These are phyloP conservation scores for Ceraclea dissimilis DNA, from an alignment of 2,888 invertebrate species.

Conservation along the genomic window DNA sequence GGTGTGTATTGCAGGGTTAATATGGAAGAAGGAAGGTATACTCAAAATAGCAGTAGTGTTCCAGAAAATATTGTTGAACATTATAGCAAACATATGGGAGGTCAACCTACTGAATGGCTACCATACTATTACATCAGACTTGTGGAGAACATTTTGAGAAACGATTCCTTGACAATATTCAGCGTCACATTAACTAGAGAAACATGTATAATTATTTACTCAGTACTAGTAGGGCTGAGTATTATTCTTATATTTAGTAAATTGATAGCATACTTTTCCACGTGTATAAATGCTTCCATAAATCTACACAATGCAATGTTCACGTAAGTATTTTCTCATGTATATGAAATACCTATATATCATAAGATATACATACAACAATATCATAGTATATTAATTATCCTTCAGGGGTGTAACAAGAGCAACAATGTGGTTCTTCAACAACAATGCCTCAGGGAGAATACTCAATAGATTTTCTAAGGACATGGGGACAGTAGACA, in stretches of 20 bases:
- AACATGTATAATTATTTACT: slow-evolving; percentile 2
- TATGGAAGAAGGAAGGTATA: slow-evolving; percentile 38
- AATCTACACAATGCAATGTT: slow-evolving; percentile 8
- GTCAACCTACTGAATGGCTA: background rate
- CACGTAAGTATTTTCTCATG: background rate
- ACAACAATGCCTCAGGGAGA: slow-evolving; percentile 59
- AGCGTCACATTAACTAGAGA: background rate
- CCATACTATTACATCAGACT: background rate
- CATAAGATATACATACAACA: no score
- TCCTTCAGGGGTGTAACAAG: slow-evolving; percentile 53
- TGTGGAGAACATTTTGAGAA: no score
- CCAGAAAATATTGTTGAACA: background rate
- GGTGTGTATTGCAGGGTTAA: slow-evolving; percentile 45
- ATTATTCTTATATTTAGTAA: background rate
- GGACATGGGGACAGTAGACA: slow-evolving; percentile 56
- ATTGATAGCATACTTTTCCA: background rate
- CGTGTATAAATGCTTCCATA: background rate
- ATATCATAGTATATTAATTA: background rate
- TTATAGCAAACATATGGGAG: background rate
- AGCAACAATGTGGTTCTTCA: slow-evolving; percentile 70
- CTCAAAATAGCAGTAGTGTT: background rate
- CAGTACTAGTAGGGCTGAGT: background rate
- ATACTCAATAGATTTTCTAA: slow-evolving; percentile 61
- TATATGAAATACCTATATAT: no score
- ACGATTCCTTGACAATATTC: background rate